Percentiles rank a stretch among this genome's conserved stretches.
Conservation (phyloP, 2,888 invertebrate species). For the Hybos culiciformis region DNA sequence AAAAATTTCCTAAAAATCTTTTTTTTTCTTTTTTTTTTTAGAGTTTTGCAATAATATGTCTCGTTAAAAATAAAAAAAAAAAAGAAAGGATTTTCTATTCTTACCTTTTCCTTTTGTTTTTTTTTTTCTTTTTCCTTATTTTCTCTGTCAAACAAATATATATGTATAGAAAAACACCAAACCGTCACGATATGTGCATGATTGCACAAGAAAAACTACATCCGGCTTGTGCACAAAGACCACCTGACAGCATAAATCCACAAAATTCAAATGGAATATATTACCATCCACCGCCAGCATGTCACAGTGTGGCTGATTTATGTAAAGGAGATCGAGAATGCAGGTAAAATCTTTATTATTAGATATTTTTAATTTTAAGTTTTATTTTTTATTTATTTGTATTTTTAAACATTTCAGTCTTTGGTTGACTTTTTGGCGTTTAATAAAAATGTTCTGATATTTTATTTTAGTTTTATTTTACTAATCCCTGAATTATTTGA, state of each 20-base stretch:
- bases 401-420: too few species aligned
- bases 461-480: too few species aligned
- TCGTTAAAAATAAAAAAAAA: too few species aligned
- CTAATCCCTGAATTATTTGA: too few species aligned
- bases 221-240: conserved; percentile 75
- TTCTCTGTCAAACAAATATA: background rate
- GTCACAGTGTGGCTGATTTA: conserved; percentile 68
- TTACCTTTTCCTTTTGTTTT: background rate
- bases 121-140: background rate
- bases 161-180: conserved; percentile 61
- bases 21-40: background rate
- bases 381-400: too few species aligned
- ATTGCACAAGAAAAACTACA: conserved; percentile 81
- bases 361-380: too few species aligned
- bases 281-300: conserved; percentile 61
- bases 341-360: conserved; percentile 50
- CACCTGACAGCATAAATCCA: conserved; percentile 43
- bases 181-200: conserved; percentile 75
- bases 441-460: too few species aligned
- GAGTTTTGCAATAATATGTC: background rate
- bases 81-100: background rate
- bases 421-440: too few species aligned
- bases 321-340: conserved; percentile 73
- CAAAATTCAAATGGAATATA: conserved; percentile 37
- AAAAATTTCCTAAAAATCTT: too few species aligned